These are phyloP conservation scores for Mystacides longicornis DNA, from an alignment of 2,888 invertebrate genomes.

Conservation along the genomic window DNA sequence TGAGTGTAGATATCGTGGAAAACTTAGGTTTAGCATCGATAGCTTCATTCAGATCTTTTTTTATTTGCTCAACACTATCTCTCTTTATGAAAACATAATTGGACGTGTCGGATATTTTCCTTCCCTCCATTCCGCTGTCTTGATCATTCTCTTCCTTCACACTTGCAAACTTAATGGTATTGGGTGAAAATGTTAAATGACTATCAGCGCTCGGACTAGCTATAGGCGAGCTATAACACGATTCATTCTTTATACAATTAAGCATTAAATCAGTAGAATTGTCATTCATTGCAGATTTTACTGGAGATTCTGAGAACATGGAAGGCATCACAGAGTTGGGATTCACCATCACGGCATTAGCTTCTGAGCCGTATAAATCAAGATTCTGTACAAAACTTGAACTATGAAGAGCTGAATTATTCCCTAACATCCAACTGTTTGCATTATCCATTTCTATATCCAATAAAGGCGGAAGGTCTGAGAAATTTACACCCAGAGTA, in stretches of 20 bases:
- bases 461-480: slow-evolving; percentile 53
- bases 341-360: slow-evolving; percentile 77
- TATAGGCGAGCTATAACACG: slow-evolving; percentile 37
- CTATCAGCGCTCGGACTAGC: slow-evolving; percentile 62
- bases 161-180: slow-evolving; percentile 57
- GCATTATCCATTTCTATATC: slow-evolving; percentile 61
- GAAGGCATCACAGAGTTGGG: slow-evolving; percentile 86
- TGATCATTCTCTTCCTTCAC: slow-evolving; percentile 34
- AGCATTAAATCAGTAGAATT: slow-evolving; percentile 44
- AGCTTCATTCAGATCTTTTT: slow-evolving; percentile 58
- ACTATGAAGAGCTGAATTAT: slow-evolving; percentile 47
- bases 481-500: slow-evolving; percentile 54
- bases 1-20: slow-evolving; percentile 35
- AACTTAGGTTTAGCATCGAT: slow-evolving; percentile 43
- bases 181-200: slow-evolving; percentile 65
- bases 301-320: slow-evolving; percentile 50
- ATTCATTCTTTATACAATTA: slow-evolving; percentile 38
- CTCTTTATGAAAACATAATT: slow-evolving; percentile 29
- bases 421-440: slow-evolving; percentile 31
- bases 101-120: slow-evolving; percentile 37
- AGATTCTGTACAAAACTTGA: slow-evolving; percentile 60
- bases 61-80: slow-evolving; percentile 45
- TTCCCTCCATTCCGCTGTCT: slow-evolving; percentile 26
- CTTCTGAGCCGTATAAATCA: slow-evolving; percentile 63
- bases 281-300: slow-evolving; percentile 40